Evolutionary conservation across 2,797 vertebrate species (phyloP).

Genomic region (Heteromormyrus szaboi): DNA sequence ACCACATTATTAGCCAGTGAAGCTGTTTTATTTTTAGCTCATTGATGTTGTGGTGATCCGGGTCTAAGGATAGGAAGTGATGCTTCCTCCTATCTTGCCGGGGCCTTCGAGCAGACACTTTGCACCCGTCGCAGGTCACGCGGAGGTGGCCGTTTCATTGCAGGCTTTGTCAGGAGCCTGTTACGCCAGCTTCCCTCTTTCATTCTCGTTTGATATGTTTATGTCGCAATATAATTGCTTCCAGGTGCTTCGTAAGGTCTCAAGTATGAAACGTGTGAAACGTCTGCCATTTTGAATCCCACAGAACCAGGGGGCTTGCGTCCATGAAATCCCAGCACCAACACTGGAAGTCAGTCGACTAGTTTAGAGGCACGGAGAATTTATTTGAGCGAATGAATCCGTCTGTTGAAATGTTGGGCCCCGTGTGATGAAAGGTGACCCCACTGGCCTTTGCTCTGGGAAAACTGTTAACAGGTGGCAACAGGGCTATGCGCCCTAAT

Average conservation of each 20-base stretch:
- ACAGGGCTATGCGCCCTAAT: not conserved
- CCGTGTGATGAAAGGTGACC: not conserved
- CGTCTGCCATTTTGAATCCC: not conserved
- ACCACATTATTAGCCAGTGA: not conserved
- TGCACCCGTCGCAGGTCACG: not conserved
- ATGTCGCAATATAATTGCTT: not conserved
- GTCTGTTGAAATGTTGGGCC: not conserved
- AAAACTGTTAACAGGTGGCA: conserved; percentile 9
- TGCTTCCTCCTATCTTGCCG: not conserved
- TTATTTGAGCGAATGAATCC: not conserved
- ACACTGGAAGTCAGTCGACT: not conserved
- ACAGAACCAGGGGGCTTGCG: not conserved
- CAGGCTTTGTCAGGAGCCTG: not conserved
- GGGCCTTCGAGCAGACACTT: not conserved
- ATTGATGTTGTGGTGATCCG: not conserved
- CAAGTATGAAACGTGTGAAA: not conserved
- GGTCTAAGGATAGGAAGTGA: not conserved
- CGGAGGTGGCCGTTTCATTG: not conserved
- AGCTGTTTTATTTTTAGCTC: not conserved
- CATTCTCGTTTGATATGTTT: not conserved
- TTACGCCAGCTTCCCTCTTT: not conserved
- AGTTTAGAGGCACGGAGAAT: not conserved
- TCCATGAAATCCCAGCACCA: not conserved
- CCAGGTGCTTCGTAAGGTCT: conserved; percentile 7
- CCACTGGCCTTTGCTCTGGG: not conserved